Evolutionary conservation across 2,113 vertebrate species (phyloP), one percentile per base, ranked within the genome.

Genomic region (Hirundichthys speculiger): DNA sequence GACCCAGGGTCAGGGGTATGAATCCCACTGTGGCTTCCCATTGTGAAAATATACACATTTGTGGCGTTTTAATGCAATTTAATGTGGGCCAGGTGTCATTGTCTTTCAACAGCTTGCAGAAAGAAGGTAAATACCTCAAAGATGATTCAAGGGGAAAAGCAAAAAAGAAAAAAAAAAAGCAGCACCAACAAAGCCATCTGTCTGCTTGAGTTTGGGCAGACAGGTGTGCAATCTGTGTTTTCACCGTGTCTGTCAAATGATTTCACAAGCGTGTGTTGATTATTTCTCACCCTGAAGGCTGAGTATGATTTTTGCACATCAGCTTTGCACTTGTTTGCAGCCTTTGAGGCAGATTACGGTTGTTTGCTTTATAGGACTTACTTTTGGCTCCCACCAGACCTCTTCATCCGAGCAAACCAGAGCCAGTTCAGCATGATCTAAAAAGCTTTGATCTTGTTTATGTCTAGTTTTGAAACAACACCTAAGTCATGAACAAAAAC

Each of bases 1-100:
- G 82, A 83, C 82, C 82, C 51, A 0, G 58, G 82, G 75, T 83
- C 75, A 73, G 63, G 43, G 57, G 64, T 64, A 52, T 15, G 53
- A 68, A 13, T 73, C 54, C 70, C 63, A 25, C 73, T 45, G 50
- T 38, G 73, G 63, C 39, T n/a, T 0, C 47, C 47, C 60, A 70
- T 77, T 81, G 74, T 78, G 75, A 75, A 62, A 75, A 69, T 67
- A 70, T 60, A 38, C 69, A 63, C 69, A 15, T 56, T 62, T 27
- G 45, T 60, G 64, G 60, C n/a, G 43, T 60, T 73, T 73, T 54
- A 77, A 69, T 58, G 30, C 53, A 67, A 8, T 69, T 60, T 67
- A 20, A 81, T 73, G 55, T 47, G 50, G 60, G 48, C 65, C 79
- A 80, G 79, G 79, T 77, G 79, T 47, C 57, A 22, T 42, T 42